Evolutionary conservation across 2,113 vertebrate species (phyloP).

Genomic region (Thunnus thynnus): DNA sequence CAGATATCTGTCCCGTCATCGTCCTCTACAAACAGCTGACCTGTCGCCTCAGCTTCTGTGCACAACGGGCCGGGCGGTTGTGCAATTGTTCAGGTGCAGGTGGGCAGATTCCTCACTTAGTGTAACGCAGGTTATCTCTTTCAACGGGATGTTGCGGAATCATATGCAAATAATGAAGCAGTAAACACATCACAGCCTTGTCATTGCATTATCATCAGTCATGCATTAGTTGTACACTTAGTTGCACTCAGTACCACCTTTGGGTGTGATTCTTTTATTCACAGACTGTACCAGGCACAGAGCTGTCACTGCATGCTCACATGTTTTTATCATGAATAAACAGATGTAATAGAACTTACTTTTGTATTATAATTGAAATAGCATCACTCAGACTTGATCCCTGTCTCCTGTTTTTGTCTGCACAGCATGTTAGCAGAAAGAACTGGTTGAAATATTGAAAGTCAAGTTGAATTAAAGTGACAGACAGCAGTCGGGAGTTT

Average conservation of each 20-base stretch:
- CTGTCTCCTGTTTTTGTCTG: no score
- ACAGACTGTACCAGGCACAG: background rate
- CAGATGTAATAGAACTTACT: no score
- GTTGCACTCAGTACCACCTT: background rate
- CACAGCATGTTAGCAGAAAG: no score
- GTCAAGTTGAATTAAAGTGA: no score
- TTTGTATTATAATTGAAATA: no score
- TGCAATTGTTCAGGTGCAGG: background rate
- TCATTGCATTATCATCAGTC: background rate
- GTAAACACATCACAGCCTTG: background rate
- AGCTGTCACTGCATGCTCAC: background rate
- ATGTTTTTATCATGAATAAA: no score
- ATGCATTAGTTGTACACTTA: background rate
- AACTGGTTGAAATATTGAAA: no score
- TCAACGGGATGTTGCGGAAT: background rate
- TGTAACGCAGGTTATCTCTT: background rate
- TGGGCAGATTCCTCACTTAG: background rate
- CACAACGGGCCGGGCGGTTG: background rate
- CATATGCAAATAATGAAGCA: background rate
- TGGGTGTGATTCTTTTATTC: conserved; percentile 1
- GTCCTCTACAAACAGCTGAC: background rate
- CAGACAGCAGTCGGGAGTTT: no score
- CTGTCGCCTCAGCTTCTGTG: background rate
- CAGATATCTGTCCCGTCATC: background rate
- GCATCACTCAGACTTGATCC: no score